Percentiles rank a stretch among this genome's conserved stretches.
Evolutionary conservation across 1,140 invertebrate genomes (phyloP).

Genomic region (Lasioglossum baleicum): DNA sequence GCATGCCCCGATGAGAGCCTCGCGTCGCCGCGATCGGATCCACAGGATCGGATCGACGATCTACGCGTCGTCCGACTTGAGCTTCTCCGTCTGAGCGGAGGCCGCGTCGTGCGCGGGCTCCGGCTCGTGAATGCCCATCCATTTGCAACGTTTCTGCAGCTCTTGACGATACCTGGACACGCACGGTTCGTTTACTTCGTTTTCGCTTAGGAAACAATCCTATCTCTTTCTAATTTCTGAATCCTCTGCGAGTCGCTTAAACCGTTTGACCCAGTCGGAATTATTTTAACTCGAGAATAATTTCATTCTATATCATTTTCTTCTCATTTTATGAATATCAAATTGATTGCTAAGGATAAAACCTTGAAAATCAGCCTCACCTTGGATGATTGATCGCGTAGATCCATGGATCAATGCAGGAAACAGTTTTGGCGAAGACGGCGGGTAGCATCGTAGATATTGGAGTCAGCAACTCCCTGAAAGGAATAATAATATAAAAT

Average conservation of each 20-base stretch:
- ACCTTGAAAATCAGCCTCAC: conserved; percentile 73
- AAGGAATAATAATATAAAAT: conserved; percentile 15
- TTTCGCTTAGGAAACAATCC: too few relatives aligned
- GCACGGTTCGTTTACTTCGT: too few relatives aligned
- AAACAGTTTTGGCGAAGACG: conserved; percentile 85
- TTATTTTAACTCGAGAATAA: too few relatives aligned
- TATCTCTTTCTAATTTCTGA: too few relatives aligned
- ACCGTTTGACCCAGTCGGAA: too few relatives aligned
- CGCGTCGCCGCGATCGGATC: neutral
- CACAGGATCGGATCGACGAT: neutral
- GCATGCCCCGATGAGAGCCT: neutral
- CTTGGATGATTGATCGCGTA: conserved; percentile 90
- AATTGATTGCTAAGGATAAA: too few relatives aligned
- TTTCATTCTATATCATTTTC: too few relatives aligned
- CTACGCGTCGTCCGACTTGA: conserved; percentile 74
- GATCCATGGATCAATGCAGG: conserved; percentile 89
- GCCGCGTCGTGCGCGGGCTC: conserved; percentile 56
- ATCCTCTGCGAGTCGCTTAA: too few relatives aligned
- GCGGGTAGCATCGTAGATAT: conserved; percentile 87
- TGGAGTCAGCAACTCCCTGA: conserved; percentile 83
- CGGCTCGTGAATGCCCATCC: conserved; percentile 85
- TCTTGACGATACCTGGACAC: conserved; percentile 80
- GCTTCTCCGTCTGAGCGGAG: conserved; percentile 73
- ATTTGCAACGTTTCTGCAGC: conserved; percentile 85
- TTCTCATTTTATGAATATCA: too few relatives aligned